Conservation (phyloP, 2,113 vertebrate species). For the Suricata suricatta region DNA sequence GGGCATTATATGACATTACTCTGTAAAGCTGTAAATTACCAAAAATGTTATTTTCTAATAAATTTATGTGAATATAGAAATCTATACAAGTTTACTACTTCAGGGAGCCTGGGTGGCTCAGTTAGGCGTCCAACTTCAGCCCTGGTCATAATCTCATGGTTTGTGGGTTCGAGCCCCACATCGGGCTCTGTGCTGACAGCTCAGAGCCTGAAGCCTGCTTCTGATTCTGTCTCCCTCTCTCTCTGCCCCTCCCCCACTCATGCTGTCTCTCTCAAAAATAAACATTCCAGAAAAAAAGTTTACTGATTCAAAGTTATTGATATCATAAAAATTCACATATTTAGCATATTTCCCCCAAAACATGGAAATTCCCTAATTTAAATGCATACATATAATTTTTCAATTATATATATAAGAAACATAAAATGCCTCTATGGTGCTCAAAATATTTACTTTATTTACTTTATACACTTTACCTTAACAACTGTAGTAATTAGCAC, state of each 20-base stretch:
- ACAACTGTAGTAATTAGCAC: neutral
- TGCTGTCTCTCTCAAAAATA: too few relatives aligned
- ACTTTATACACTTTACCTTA: neutral
- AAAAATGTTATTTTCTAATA: constrained; percentile 30
- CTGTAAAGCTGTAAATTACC: neutral
- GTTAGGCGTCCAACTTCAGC: too few relatives aligned
- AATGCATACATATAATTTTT: neutral
- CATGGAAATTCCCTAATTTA: neutral
- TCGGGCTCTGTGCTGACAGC: too few relatives aligned
- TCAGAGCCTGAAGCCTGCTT: too few relatives aligned
- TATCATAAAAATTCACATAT: neutral
- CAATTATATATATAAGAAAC: neutral
- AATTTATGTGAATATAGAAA: neutral
- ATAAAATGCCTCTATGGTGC: neutral
- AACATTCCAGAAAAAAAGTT: too few relatives aligned
- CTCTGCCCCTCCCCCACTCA: too few relatives aligned
- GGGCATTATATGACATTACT: neutral
- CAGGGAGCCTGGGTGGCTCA: too few relatives aligned
- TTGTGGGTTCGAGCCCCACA: too few relatives aligned
- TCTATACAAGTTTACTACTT: neutral
- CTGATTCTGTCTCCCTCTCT: too few relatives aligned
- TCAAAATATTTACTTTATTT: neutral
- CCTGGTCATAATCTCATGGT: too few relatives aligned
- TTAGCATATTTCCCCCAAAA: constrained; percentile 31
- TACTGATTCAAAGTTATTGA: neutral